Evolutionary conservation across 2,888 invertebrate species (phyloP).

Genomic region (Lasioglossum pauxillum): DNA sequence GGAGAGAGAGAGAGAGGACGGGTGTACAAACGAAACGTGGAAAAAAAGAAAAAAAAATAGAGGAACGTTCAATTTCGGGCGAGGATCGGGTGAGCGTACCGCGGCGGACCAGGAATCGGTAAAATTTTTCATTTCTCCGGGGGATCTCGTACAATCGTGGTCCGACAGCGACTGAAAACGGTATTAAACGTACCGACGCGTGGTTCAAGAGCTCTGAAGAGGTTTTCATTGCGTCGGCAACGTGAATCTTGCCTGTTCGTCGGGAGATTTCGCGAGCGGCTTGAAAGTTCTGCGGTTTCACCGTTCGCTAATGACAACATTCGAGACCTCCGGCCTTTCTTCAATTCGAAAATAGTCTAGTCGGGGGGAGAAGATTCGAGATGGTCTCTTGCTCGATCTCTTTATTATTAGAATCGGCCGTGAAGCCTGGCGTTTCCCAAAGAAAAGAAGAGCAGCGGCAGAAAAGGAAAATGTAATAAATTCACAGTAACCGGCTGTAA

Average conservation of each 20-base stretch:
- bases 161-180: conserved; percentile 42
- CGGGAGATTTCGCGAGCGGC: conserved; percentile 41
- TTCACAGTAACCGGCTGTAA: neutral
- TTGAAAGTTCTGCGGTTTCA: conserved; percentile 46
- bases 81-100: neutral
- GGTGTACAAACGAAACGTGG: neutral
- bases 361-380: neutral
- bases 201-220: conserved; percentile 74
- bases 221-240: conserved; percentile 74
- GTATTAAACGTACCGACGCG: conserved; percentile 75
- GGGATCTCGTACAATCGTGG: conserved; percentile 32
- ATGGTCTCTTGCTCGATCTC: neutral
- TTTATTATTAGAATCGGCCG: neutral
- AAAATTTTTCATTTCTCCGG: conserved; percentile 47
- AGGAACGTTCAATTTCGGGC: conserved; percentile 26
- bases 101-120: conserved; percentile 23
- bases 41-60: neutral
- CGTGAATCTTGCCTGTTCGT: conserved; percentile 52
- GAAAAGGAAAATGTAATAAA: neutral
- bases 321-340: neutral
- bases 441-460: neutral
- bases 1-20: neutral
- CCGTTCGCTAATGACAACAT: conserved; percentile 58
- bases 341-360: neutral
- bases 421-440: neutral